Evolutionary conservation across 2,113 vertebrate genomes (phyloP).

Genomic region (Lepidothrix coronata): DNA sequence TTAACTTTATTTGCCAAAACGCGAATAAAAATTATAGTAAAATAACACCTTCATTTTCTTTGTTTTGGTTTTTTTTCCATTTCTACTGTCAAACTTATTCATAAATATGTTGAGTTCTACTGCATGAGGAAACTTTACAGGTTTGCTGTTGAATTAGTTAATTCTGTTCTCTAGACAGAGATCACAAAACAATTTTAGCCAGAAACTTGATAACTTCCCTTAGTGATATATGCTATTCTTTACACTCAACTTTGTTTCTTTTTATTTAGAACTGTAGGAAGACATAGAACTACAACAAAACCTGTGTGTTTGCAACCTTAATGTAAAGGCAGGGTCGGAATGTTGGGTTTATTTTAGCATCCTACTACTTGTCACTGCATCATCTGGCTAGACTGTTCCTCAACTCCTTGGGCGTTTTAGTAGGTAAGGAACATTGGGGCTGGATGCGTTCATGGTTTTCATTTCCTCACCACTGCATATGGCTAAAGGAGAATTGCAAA

Average conservation of each 20-base stretch:
- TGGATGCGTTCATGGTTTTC: fast-evolving
- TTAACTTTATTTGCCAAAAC: not conserved
- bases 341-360: not conserved
- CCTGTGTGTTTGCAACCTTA: not conserved
- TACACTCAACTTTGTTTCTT: not conserved
- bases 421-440: not conserved
- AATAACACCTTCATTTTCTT: not conserved
- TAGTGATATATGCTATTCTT: not conserved
- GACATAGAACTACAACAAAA: not conserved
- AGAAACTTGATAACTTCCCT: not conserved
- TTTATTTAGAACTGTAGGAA: not conserved
- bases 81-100: not conserved
- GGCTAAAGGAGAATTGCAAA: not conserved
- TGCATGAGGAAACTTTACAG: not conserved
- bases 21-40: not conserved
- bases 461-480: not conserved
- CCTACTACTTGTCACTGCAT: not conserved
- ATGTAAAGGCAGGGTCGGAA: not conserved
- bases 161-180: not conserved
- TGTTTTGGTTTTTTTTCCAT: not conserved
- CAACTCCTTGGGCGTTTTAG: not conserved
- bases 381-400: not conserved
- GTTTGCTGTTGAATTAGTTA: not conserved
- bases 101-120: not conserved
- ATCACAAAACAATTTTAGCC: not conserved